Evolutionary conservation across 2,888 invertebrate genomes (phyloP).

Genomic region (Parascotia fuliginaria): DNA sequence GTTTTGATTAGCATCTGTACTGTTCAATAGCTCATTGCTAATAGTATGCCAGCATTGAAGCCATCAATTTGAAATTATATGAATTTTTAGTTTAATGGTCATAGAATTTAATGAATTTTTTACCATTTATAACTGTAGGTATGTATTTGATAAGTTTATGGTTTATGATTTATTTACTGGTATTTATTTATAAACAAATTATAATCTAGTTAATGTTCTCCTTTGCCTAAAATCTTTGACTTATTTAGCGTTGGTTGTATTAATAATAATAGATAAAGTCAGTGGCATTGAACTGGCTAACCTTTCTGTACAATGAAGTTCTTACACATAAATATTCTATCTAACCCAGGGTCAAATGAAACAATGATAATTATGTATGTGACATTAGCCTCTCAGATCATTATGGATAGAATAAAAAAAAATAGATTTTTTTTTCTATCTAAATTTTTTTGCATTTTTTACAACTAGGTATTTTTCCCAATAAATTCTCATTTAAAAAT

Average conservation of each 20-base stretch:
- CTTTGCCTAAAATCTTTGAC: no score
- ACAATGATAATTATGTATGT: slow-evolving; percentile 42
- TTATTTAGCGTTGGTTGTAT: no score
- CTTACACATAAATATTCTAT: slow-evolving; percentile 24
- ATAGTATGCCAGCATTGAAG: slow-evolving; percentile 48
- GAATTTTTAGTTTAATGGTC: not conserved
- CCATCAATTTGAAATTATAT: slow-evolving; percentile 19
- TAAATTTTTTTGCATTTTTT: no score
- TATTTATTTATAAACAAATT: no score
- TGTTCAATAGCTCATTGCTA: slow-evolving; percentile 45
- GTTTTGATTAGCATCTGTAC: slow-evolving; percentile 61
- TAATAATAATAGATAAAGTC: not conserved
- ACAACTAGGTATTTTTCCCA: no score
- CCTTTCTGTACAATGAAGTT: slow-evolving; percentile 3
- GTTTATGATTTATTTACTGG: no score
- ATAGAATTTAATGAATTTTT: not conserved
- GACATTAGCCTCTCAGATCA: slow-evolving; percentile 43
- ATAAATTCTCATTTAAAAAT: no score
- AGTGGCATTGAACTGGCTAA: slow-evolving; percentile 5
- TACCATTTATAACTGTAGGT: no score
- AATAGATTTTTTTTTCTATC: no score
- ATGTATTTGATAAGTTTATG: no score
- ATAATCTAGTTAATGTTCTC: no score
- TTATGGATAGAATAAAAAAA: no score
- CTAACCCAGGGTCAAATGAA: slow-evolving; percentile 27